Base-by-base conservation (phyloP, 2,888 invertebrate genomes). In the Germaria angustata region DNA sequence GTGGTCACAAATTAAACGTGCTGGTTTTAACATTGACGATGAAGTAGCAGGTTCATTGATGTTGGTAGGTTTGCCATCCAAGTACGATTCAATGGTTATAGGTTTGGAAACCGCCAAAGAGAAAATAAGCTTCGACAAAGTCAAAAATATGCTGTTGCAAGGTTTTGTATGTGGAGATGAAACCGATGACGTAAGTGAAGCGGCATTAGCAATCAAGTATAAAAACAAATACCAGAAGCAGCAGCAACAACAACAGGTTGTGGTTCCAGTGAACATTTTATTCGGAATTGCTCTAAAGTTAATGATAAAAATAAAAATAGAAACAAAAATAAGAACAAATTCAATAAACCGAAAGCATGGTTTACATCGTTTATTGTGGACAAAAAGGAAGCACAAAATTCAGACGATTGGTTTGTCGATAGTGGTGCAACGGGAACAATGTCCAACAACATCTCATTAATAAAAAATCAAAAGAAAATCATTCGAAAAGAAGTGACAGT, bases 91-190 rank as follows among this genome's bases (percentile, higher is more conserved):
- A 39, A 39, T 39, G 39, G 9, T 39, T 8, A 39, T 39, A 39
- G 39, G 39, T 5, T 11, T 39, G 9, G 39, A 39, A 11, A 39
- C 39, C 7, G 2, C 49, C 9, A 49, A 22, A 9, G 49, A 49
- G 22, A 49, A 49, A 49, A 49, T 49, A 2, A 49, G 22, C 49
- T 55, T 55, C 32, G 55, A 55, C 55, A 55, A 55, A n/a, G 55
- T 55, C 8, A 55, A 55, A 55, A 55, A 55, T 8, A 55, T 55
- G 55, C 57, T 57, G 11, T n/a, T 57, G 36, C 32, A 57, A 57
- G 57, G 57, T 2, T 57, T 57, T 17, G 17, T 9, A 49, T 49
- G 11, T 49, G 49, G 49, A 49, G 49, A 49, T 49, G 49, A 49
- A 2, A 22, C 22, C 49, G 49, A 24, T 24, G 9, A 39, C 9